Conservation (phyloP, 2,888 invertebrate species). For the Ochropacha duplaris region DNA sequence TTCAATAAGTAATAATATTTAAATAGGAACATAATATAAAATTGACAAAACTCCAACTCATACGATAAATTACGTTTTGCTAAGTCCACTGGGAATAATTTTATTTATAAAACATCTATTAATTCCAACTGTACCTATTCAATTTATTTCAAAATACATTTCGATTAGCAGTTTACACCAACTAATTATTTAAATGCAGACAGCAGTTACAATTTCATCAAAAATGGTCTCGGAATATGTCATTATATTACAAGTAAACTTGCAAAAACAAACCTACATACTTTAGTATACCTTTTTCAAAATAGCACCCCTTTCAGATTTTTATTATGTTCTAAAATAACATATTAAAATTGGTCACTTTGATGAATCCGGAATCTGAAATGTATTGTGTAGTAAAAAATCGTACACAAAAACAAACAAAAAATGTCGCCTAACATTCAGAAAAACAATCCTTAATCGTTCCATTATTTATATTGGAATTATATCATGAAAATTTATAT, state of each 20-base stretch:
- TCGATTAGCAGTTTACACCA: no score
- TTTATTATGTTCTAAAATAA: conserved; percentile 39
- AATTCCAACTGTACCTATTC: no score
- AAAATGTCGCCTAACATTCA: neutral
- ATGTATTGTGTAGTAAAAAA: neutral
- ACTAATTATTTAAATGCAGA: no score
- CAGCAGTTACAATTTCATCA: no score
- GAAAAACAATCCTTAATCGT: neutral
- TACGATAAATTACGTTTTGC: conserved; percentile 50
- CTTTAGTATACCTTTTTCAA: conserved; percentile 67
- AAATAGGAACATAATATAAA: conserved; percentile 69
- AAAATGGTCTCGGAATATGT: no score
- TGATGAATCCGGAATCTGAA: neutral
- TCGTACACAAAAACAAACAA: neutral
- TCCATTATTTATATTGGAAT: conserved; percentile 5
- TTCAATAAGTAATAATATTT: conserved; percentile 17
- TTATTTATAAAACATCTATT: neutral
- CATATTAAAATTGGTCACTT: conserved; percentile 53
- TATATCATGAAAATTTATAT: conserved; percentile 8
- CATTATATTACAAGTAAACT: conserved; percentile 46
- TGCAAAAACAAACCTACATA: conserved; percentile 51
- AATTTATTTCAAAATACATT: no score
- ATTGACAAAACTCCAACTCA: conserved; percentile 68
- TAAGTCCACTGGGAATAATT: conserved; percentile 41
- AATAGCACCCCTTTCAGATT: conserved; percentile 78